Conservation (phyloP, 2,797 vertebrate genomes). For the Brachyrhaphis roseni region DNA sequence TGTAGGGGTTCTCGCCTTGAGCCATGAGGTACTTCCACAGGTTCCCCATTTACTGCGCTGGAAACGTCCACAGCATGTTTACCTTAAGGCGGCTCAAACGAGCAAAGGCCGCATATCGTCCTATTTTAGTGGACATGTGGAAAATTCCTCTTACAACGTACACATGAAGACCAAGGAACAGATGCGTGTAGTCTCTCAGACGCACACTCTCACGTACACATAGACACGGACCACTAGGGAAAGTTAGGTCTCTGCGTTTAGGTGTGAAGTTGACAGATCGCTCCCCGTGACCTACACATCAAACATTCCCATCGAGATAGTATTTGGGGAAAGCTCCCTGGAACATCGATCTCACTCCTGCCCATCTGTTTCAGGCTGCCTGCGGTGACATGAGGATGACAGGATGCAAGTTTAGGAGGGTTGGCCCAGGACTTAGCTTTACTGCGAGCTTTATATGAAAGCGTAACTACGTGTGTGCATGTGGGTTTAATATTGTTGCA, state of each 20-base stretch:
- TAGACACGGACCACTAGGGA: constrained; percentile 27
- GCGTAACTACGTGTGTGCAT: constrained; percentile 27
- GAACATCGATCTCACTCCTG: constrained; percentile 40
- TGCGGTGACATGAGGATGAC: constrained; percentile 43
- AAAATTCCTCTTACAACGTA: constrained; percentile 21
- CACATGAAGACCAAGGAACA: constrained; percentile 26
- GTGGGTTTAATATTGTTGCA: constrained; percentile 40
- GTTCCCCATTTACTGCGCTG: constrained; percentile 49
- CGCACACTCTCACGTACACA: constrained; percentile 11
- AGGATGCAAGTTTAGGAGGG: constrained; percentile 42
- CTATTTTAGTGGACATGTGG: constrained; percentile 20
- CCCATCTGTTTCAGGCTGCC: constrained; percentile 46
- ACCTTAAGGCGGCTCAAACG: constrained; percentile 28
- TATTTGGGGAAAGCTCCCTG: constrained; percentile 52
- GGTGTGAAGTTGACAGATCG: constrained; percentile 49
- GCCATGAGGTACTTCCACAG: constrained; percentile 27
- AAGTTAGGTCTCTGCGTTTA: constrained; percentile 47
- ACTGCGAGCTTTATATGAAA: constrained; percentile 49
- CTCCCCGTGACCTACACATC: constrained; percentile 48
- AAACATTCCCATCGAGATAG: constrained; percentile 59
- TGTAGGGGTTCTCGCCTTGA: constrained; percentile 10
- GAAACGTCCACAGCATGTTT: constrained; percentile 49
- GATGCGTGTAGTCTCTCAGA: constrained; percentile 19
- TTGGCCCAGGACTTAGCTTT: constrained; percentile 41
- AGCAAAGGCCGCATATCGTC: constrained; percentile 19